Conservation (phyloP, 2,888 invertebrate genomes). For the Drosophila multiciliata region DNA sequence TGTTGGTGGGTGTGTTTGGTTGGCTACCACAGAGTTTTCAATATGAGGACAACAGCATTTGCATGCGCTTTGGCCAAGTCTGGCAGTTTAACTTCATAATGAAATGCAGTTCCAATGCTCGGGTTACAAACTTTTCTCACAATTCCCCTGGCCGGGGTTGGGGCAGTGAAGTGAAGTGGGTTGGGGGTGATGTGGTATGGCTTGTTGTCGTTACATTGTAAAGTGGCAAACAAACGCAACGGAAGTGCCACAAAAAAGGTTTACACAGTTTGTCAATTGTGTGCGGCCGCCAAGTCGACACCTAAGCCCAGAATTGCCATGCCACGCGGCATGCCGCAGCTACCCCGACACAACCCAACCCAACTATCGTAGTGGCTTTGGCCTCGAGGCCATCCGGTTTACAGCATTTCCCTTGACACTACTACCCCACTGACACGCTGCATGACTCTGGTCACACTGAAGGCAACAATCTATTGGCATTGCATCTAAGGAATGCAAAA, state of each 20-base stretch:
- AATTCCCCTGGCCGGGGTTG: slow-evolving; percentile 23
- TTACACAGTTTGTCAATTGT: slow-evolving; percentile 80
- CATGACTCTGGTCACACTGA: slow-evolving; percentile 42
- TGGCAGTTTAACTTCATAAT: slow-evolving; percentile 58
- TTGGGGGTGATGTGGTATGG: not conserved
- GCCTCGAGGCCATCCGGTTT: no score
- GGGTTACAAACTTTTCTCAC: slow-evolving; percentile 76
- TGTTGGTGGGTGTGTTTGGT: slow-evolving; percentile 1
- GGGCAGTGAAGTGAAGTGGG: not conserved
- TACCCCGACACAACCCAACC: not conserved
- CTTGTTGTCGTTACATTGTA: slow-evolving; percentile 55
- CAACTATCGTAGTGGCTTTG: not conserved
- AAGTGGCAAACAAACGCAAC: slow-evolving; percentile 76
- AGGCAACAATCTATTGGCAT: slow-evolving; percentile 34
- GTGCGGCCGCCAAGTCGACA: slow-evolving; percentile 71
- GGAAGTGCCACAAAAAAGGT: slow-evolving; percentile 80
- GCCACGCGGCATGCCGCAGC: not conserved
- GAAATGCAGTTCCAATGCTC: slow-evolving; percentile 80
- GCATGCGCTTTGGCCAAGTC: slow-evolving; percentile 60
- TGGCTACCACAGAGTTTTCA: slow-evolving; percentile 64
- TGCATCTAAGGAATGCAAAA: slow-evolving; percentile 72
- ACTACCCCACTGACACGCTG: slow-evolving; percentile 73
- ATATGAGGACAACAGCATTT: slow-evolving; percentile 79
- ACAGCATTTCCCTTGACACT: slow-evolving; percentile 60
- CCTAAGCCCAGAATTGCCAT: slow-evolving; percentile 53